Base-by-base conservation (phyloP, 2,888 invertebrate species). In the Drosophila nr. perissopoda region DNA sequence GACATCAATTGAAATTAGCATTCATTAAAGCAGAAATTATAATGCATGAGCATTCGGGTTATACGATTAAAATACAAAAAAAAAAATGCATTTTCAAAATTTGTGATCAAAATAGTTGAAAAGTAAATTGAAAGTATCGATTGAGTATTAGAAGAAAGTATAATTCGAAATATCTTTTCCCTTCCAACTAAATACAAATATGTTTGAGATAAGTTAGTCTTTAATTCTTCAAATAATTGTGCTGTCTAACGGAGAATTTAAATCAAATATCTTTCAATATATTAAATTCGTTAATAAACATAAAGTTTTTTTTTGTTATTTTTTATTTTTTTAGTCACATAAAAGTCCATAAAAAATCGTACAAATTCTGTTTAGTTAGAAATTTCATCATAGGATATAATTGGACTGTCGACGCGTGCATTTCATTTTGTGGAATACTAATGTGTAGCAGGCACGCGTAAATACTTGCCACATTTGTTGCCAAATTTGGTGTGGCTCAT, bases 1-100 rank as follows among this genome's bases (percentile, higher is more conserved):
- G 84, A 66, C 68, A 67, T 76, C 87, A 86, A 84, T 84, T 83
- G 76, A 72, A 86, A 81, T 78, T 73, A 64, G 62, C 78, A 62
- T 69, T 66, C 61, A 73, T 65, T 69, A 49, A 59, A 48, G 25
- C 38, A 53, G 18, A 27, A 71, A 36, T 1, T 11, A 42, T 13
- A 33, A 3, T 4, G 18, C 11, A 31, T 48, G 3, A 7, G 18
- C 1, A 25, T 13, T 29, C 7, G 11, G 31, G 0, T 38, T 54
- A 5, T 27, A 1, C 42, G 18, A 34, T 13, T 27, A 1, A 18
- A 45, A 21, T 8, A 40, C 8, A 7, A 29, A 4, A 10, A 10
- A 16, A 16, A 36, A 36, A 36, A 16, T 16, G 2, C 0, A 16
- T 16, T 36, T 16, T n/a, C 11, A 21, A 21, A 38, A 38, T 4